phyloP scores from a whole-genome alignment of 2,797 vertebrate genomes.

The Malurus splendens region DNA sequence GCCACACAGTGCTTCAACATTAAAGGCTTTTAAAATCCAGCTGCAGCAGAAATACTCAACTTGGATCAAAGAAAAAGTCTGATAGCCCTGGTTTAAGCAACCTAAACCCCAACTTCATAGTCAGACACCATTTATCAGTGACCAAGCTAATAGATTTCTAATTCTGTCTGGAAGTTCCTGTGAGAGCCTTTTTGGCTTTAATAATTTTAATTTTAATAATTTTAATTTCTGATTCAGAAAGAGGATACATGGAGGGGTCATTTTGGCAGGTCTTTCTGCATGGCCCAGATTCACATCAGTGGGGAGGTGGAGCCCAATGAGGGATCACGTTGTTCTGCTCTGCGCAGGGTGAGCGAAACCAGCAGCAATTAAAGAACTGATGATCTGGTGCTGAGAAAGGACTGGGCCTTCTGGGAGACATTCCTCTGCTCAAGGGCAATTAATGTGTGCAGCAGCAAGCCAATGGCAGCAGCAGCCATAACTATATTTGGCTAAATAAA shows the following conservation, averaged over 20 bases:
- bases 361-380: background rate
- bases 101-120: background rate
- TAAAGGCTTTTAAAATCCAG: background rate
- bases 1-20: background rate
- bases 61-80: background rate
- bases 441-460: background rate
- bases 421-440: constrained; percentile 7
- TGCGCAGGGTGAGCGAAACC: accelerated
- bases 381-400: background rate
- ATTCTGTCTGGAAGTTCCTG: background rate
- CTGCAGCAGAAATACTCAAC: background rate
- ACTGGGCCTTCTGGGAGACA: constrained; percentile 6
- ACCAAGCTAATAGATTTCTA: background rate
- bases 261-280: background rate
- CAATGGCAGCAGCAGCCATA: background rate
- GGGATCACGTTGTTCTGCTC: accelerated
- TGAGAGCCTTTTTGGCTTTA: background rate
- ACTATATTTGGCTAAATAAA: constrained; percentile 32
- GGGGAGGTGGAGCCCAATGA: accelerated
- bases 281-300: background rate
- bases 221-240: background rate
- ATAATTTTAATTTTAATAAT: background rate
- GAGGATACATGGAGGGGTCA: background rate
- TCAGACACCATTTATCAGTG: accelerated
- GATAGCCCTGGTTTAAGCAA: background rate